phyloP scores from a whole-genome alignment of 2,113 vertebrate genomes.

The Micronycteris hirsuta region DNA sequence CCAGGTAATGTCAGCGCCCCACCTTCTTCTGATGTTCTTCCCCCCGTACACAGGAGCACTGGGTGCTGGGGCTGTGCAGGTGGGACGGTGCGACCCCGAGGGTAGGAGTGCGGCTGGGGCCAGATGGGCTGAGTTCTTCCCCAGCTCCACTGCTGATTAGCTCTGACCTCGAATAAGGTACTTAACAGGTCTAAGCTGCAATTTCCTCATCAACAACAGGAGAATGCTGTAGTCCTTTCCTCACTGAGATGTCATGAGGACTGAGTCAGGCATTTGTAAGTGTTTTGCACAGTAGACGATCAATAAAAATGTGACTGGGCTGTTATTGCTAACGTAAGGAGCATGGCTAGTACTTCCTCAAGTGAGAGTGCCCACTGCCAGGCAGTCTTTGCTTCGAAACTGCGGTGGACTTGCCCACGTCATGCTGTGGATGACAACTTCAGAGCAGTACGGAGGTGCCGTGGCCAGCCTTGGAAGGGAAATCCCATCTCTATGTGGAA shows the following conservation, averaged over 20 bases:
- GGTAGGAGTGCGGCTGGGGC: too few relatives aligned
- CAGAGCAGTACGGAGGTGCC: not conserved
- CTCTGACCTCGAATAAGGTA: not conserved
- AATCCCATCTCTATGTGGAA: not conserved
- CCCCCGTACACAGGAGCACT: rapidly evolving
- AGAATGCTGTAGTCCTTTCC: not conserved
- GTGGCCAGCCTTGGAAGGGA: not conserved
- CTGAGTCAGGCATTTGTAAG: not conserved
- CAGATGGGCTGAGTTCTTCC: not conserved
- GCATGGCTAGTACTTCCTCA: not conserved
- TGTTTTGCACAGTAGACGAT: not conserved
- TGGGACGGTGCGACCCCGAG: rapidly evolving
- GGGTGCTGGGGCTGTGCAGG: too few relatives aligned
- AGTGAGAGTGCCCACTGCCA: not conserved
- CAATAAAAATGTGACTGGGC: not conserved
- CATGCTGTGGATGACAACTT: not conserved
- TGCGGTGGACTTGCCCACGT: not conserved
- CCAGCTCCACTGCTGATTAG: not conserved
- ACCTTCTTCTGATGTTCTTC: not conserved
- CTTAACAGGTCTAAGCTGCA: not conserved
- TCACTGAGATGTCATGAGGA: not conserved
- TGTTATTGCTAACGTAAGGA: not conserved
- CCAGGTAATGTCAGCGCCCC: not conserved
- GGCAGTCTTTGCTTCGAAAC: not conserved
- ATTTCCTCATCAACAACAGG: not conserved